Evolutionary conservation across 2,888 invertebrate genomes (phyloP), one percentile per base, ranked within the genome.

Genomic region (Calameuta pallipes): DNA sequence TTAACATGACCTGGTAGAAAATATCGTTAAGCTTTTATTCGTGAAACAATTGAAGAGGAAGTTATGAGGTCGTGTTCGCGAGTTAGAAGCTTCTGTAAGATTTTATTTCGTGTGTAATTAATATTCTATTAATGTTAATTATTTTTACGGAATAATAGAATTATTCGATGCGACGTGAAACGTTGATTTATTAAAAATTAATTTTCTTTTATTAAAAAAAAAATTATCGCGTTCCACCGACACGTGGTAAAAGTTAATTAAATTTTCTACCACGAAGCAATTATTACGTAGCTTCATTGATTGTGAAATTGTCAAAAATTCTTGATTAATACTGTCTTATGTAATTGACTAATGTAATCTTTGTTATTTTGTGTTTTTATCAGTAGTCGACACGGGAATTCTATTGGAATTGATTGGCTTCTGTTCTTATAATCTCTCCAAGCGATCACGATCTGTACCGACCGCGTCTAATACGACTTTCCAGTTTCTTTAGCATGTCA

Each of bases 401-500:
- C 37, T 12, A 12, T 37, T 37, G 37, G 12, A 37, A 37, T 12
- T 12, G 3, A 37, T 37, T 37, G 37, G 12, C 12, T 37, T 37
- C 11, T 12, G 11, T 37, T 37, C 37, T 12, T 37, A 11, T 37
- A 37, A 37, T 37, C 37, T 12, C 12, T 37, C 37, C 37, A 12
- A 37, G 12, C 4, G 12, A 37, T 37, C 37, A 12, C 37, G 12
- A 12, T 37, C 37, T 37, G 3, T 37, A 3, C 37, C 12, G 37
- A 37, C 37, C 37, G 3, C 37, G 13, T 37, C 13, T 13, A 37
- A 37, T 37, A 13, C 37, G 12, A 37, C 12, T 12, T 37, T 37
- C 37, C 37, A 12, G 12, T 37, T 37, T 37, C 37, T 37, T 37
- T 13, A 69, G 70, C 31, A 78, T 77, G 81, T 80, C 80, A 82